Percentiles rank a stretch among this genome's conserved stretches.
Conservation (phyloP, 1,140 invertebrate genomes). For the Dendroctonus ponderosae region DNA sequence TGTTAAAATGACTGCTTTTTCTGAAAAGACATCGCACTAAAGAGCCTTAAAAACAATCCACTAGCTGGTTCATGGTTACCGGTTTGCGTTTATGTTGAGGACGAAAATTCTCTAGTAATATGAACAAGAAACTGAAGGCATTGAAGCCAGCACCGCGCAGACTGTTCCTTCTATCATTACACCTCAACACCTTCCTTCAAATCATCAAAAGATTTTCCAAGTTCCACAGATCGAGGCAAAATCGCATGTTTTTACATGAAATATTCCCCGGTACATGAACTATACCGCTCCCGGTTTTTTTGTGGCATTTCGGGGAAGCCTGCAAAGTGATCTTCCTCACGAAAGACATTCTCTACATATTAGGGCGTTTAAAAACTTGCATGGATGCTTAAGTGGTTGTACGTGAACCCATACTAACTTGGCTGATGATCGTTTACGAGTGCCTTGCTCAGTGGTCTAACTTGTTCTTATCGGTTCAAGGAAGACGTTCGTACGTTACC, state of each 20-base stretch:
- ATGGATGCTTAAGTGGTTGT: slow-evolving; percentile 13
- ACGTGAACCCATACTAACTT: slow-evolving; percentile 15
- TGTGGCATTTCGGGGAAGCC: neutral
- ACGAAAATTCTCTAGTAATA: neutral
- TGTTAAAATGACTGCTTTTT: neutral
- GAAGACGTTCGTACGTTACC: slow-evolving; percentile 4
- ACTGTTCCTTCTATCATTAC: too few species aligned
- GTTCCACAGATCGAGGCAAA: too few species aligned
- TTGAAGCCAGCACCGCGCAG: too few species aligned
- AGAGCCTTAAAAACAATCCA: neutral
- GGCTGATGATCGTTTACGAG: slow-evolving; percentile 14
- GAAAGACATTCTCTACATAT: slow-evolving; percentile 20
- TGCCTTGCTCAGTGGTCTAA: neutral
- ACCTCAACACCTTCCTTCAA: too few species aligned
- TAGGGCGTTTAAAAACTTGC: slow-evolving; percentile 19
- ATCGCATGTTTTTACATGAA: too few species aligned
- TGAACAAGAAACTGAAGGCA: too few species aligned
- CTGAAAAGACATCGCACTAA: slow-evolving; percentile 2
- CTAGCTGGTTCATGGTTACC: neutral
- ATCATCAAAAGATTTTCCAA: too few species aligned
- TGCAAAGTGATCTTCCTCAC: slow-evolving; percentile 3
- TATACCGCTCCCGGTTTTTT: too few species aligned
- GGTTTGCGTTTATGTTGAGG: neutral
- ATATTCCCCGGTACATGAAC: too few species aligned
- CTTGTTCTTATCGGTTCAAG: slow-evolving; percentile 17